phyloP scores from a whole-genome alignment of 1,140 invertebrate species.

The Limonius californicus region DNA sequence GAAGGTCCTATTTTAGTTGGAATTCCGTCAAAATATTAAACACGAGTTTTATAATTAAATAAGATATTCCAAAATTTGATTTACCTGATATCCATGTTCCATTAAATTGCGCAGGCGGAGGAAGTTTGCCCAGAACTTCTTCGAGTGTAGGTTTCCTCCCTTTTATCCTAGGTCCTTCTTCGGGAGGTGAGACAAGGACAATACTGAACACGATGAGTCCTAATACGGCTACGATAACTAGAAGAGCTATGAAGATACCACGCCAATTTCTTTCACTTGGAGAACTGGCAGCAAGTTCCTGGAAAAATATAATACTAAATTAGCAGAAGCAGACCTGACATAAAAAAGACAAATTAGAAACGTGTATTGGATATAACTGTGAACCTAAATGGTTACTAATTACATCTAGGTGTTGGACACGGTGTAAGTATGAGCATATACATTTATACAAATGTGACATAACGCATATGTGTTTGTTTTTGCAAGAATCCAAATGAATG shows the following conservation, averaged over 20 bases:
- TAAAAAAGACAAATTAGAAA: too few species aligned
- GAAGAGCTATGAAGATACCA: slow-evolving; percentile 81
- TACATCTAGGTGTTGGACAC: too few species aligned
- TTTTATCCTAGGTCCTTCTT: slow-evolving; percentile 62
- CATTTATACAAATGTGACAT: too few species aligned
- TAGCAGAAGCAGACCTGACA: too few species aligned
- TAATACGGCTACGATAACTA: slow-evolving; percentile 82
- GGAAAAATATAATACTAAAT: too few species aligned
- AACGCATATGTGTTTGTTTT: too few species aligned
- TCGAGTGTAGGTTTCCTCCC: slow-evolving; percentile 62
- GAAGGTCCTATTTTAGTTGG: background rate
- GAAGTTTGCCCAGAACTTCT: slow-evolving; percentile 61
- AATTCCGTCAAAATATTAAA: background rate
- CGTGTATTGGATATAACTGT: too few species aligned
- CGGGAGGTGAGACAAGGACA: slow-evolving; percentile 73
- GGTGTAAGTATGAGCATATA: too few species aligned
- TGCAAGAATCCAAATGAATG: too few species aligned
- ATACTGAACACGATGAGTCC: slow-evolving; percentile 84
- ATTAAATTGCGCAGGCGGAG: slow-evolving; percentile 63
- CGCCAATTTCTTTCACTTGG: slow-evolving; percentile 85
- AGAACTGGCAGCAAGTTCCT: slow-evolving; percentile 77
- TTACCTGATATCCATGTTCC: slow-evolving; percentile 79
- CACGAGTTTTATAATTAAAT: too few species aligned
- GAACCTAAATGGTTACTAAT: too few species aligned
- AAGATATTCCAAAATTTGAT: too few species aligned